phyloP scores from a whole-genome alignment of 2,797 vertebrate genomes.

The Poeciliopsis infans region DNA sequence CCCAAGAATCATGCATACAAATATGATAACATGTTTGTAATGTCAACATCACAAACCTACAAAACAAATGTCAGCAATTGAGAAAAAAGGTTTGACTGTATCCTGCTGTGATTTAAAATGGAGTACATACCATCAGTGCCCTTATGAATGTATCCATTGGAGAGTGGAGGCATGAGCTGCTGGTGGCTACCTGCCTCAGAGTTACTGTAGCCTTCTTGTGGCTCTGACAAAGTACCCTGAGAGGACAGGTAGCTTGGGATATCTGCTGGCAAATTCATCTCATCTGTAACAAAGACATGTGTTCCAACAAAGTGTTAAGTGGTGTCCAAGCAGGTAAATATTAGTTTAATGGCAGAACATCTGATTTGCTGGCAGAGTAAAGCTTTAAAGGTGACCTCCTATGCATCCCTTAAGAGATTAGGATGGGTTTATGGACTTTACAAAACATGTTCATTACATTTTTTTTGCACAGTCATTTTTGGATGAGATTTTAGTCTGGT shows the following conservation, averaged over 20 bases:
- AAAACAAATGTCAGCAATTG: neutral
- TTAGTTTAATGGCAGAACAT: conserved; percentile 1
- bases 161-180: conserved; percentile 93
- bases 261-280: conserved; percentile 95
- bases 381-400: no score
- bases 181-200: conserved; percentile 96
- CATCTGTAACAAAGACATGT: conserved; percentile 81
- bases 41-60: neutral
- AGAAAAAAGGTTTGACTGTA: neutral
- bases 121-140: conserved; percentile 85
- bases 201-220: conserved; percentile 92
- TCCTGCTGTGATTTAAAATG: neutral
- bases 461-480: no score
- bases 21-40: neutral
- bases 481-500: no score
- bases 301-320: conserved; percentile 4
- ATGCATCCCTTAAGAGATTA: no score
- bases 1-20: neutral
- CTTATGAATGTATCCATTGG: conserved; percentile 88
- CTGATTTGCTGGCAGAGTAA: neutral
- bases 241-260: conserved; percentile 98
- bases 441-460: no score
- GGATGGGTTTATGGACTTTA: no score
- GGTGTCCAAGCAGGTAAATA: neutral
- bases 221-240: conserved; percentile 95